Evolutionary conservation across 2,113 vertebrate genomes (phyloP).

Genomic region (Oryctolagus cuniculus): DNA sequence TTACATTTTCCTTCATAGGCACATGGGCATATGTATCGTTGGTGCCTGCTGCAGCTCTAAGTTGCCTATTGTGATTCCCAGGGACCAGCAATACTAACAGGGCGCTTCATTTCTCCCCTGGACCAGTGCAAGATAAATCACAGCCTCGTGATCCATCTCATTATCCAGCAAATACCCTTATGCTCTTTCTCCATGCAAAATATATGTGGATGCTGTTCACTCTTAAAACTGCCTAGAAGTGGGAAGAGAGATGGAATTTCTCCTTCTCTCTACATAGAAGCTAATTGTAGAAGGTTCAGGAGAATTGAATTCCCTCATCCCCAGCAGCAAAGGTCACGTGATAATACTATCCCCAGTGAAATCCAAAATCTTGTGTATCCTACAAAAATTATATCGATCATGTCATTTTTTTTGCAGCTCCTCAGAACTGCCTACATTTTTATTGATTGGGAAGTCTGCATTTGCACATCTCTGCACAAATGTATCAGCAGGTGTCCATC

Average conservation of each 20-base stretch:
- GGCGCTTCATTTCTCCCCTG: slow-evolving; percentile 62
- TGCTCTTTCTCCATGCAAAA: slow-evolving; percentile 57
- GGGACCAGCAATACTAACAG: slow-evolving; percentile 4
- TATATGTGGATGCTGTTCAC: slow-evolving; percentile 7
- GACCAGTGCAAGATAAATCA: slow-evolving; percentile 60
- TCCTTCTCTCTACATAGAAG: neutral
- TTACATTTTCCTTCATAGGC: slow-evolving; percentile 65
- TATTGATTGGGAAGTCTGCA: slow-evolving; percentile 20
- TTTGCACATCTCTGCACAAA: neutral
- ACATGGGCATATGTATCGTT: slow-evolving; percentile 50
- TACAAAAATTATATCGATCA: slow-evolving; percentile 34
- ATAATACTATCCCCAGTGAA: neutral
- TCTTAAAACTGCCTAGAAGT: slow-evolving; percentile 4
- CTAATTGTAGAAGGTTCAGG: neutral
- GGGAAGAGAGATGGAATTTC: neutral
- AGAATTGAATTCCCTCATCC: slow-evolving; percentile 20
- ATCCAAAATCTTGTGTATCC: slow-evolving; percentile 33
- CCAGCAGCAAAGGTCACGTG: neutral
- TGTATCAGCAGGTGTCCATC: slow-evolving; percentile 50
- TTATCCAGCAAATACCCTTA: neutral
- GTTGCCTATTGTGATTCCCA: slow-evolving; percentile 71
- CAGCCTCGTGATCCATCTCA: neutral
- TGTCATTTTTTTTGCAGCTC: slow-evolving; percentile 22
- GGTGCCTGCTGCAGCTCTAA: slow-evolving; percentile 45
- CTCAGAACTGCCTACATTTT: neutral